phyloP scores from a whole-genome alignment of 2,113 vertebrate species.

The Cyprinodon variegatus region DNA sequence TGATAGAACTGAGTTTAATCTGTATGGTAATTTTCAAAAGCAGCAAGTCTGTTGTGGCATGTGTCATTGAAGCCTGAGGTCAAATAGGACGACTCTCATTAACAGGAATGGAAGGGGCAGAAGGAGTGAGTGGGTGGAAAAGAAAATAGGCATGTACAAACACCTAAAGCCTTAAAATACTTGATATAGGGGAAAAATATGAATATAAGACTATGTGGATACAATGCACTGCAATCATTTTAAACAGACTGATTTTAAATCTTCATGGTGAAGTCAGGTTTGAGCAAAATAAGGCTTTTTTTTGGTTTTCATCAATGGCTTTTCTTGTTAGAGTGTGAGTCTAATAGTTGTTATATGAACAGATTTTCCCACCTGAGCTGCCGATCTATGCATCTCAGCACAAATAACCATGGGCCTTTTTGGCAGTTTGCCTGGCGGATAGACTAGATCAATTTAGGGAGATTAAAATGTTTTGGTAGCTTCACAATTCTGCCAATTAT shows the following conservation, averaged over 20 bases:
- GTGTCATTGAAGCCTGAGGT: constrained; percentile 1
- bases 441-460: no score
- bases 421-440: no score
- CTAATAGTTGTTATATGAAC: neutral
- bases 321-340: neutral
- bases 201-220: neutral
- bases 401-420: no score
- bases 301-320: neutral
- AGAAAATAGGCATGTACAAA: neutral
- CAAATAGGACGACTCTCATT: neutral
- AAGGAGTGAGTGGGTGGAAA: neutral
- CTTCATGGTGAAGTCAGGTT: neutral
- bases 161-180: neutral
- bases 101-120: neutral
- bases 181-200: neutral
- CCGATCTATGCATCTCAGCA: no score
- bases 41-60: constrained; percentile 4
- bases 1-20: constrained; percentile 1
- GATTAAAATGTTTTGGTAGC: no score
- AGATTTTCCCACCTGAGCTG: neutral
- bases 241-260: neutral
- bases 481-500: no score
- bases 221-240: neutral
- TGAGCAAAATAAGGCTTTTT: neutral
- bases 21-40: constrained; percentile 12